Percentiles rank a stretch among this genome's conserved stretches.
Conservation (phyloP, 2,113 vertebrate species). For the Rostratula benghalensis region DNA sequence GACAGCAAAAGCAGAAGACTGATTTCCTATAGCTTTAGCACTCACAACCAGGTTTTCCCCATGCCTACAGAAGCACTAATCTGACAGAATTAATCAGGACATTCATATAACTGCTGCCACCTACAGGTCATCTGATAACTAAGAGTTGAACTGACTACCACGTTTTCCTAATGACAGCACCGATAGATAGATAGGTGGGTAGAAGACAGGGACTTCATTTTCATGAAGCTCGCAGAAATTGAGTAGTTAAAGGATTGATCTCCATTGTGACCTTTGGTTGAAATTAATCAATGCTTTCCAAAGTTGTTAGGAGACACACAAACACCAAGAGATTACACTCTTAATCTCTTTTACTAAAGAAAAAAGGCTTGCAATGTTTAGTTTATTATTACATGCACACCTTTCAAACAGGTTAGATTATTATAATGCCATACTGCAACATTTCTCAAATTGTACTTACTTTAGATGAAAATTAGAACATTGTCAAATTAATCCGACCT, state of each 20-base stretch:
- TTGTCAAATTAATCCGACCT: not conserved
- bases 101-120: slow-evolving; percentile 42
- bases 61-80: not conserved
- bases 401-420: not conserved
- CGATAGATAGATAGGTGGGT: not conserved
- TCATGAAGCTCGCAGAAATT: not conserved
- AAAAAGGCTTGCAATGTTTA: not conserved
- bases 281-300: not conserved
- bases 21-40: not conserved
- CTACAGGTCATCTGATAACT: slow-evolving; percentile 19
- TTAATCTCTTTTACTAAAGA: not conserved
- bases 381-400: not conserved
- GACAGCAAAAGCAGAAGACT: not conserved
- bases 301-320: not conserved
- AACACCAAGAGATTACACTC: not conserved
- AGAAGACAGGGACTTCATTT: not conserved
- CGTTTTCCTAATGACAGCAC: not conserved
- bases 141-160: not conserved
- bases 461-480: not conserved
- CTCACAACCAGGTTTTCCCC: not conserved
- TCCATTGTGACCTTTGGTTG: not conserved
- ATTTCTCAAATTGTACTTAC: not conserved
- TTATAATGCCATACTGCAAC: not conserved
- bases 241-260: not conserved
- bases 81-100: not conserved